Evolutionary conservation across 1,140 invertebrate genomes (phyloP).

Genomic region (Caenorhabditis brenneri): DNA sequence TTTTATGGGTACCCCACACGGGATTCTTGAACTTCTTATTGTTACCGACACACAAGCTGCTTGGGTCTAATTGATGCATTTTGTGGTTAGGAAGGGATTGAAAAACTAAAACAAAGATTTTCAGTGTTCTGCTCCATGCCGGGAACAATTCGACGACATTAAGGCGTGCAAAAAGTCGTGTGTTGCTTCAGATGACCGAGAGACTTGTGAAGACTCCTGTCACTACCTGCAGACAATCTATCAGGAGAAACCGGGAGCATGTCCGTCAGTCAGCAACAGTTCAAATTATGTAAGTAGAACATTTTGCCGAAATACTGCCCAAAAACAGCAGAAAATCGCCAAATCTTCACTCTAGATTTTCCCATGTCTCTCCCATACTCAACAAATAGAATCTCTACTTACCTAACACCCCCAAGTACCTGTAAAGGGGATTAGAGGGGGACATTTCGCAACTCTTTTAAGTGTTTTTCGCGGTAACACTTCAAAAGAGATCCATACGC

Average conservation of each 20-base stretch:
- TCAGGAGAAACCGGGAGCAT: conserved; percentile 60
- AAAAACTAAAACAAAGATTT: too few relatives aligned
- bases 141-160: conserved; percentile 43
- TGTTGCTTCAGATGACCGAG: background rate
- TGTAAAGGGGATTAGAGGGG: too few relatives aligned
- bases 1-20: background rate
- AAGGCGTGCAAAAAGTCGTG: conserved; percentile 55
- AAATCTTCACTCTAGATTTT: too few relatives aligned
- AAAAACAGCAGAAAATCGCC: too few relatives aligned
- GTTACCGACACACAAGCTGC: background rate
- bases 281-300: conserved; percentile 48
- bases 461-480: background rate
- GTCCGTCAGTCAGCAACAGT: conserved; percentile 52
- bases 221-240: conserved; percentile 60
- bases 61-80: too few relatives aligned
- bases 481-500: background rate
- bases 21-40: background rate
- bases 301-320: too few relatives aligned
- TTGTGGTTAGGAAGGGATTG: too few relatives aligned
- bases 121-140: conserved; percentile 51
- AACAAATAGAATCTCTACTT: too few relatives aligned
- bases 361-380: too few relatives aligned
- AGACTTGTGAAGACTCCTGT: conserved; percentile 62
- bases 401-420: too few relatives aligned
- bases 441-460: background rate